A percentile compares a stretch with the other conserved stretches of the same genome.
These are phyloP conservation scores for Tiliacea citrago DNA, from an alignment of 2,888 invertebrate genomes.

Conservation along the genomic window DNA sequence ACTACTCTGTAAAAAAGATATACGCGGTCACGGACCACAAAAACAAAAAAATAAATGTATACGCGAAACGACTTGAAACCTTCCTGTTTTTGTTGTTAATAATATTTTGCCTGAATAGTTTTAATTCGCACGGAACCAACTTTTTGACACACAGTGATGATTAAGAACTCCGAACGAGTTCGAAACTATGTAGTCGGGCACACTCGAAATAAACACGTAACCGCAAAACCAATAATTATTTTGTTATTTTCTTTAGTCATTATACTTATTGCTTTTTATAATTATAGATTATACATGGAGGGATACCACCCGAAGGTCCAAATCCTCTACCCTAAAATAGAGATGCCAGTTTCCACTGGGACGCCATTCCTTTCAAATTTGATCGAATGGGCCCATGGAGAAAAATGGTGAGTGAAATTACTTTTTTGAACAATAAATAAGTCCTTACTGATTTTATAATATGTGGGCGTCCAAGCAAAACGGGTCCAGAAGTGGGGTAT, in stretches of 20 bases:
- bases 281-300: slow-evolving; percentile 92
- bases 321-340: slow-evolving; percentile 93
- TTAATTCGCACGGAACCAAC: not conserved
- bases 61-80: too few species aligned
- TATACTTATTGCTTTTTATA: slow-evolving; percentile 4
- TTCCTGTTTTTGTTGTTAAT: too few species aligned
- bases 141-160: not conserved
- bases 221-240: not conserved
- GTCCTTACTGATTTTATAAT: not conserved
- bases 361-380: slow-evolving; percentile 95
- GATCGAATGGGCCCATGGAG: slow-evolving; percentile 96
- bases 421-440: not conserved
- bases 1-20: too few species aligned
- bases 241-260: not conserved
- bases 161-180: not conserved
- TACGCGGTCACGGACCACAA: too few species aligned
- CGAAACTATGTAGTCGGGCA: not conserved
- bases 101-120: not conserved
- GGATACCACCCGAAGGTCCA: slow-evolving; percentile 94
- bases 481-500: too few species aligned
- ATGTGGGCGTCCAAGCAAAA: too few species aligned
- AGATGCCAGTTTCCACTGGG: slow-evolving; percentile 95
- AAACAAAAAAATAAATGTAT: too few species aligned
- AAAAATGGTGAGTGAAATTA: slow-evolving; percentile 89
- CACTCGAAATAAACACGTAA: not conserved